phyloP scores from a whole-genome alignment of 2,113 vertebrate species.

The Pungitius pungitius region DNA sequence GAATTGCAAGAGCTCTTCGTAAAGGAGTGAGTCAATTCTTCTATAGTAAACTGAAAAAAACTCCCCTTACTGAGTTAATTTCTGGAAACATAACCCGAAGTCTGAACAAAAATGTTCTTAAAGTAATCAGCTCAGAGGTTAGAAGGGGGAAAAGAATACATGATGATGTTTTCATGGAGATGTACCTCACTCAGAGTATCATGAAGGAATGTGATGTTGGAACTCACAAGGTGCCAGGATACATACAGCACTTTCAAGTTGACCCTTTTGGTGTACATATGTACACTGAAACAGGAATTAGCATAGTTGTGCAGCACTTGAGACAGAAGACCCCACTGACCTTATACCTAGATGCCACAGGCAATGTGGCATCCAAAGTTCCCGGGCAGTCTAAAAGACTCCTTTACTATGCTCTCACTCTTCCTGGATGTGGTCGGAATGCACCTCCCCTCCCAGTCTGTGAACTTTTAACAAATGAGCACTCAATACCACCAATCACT shows the following conservation, averaged over 20 bases:
- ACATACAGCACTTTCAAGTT: slow-evolving; percentile 12
- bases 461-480: neutral
- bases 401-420: neutral
- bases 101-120: too few relatives aligned
- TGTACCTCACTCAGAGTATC: neutral
- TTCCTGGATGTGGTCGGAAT: neutral
- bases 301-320: slow-evolving; percentile 7
- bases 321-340: slow-evolving; percentile 3
- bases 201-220: neutral
- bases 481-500: neutral
- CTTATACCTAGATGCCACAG: neutral
- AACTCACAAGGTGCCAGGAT: neutral
- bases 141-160: neutral
- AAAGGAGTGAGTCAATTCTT: too few relatives aligned
- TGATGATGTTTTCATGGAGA: slow-evolving; percentile 1
- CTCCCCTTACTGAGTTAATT: too few relatives aligned
- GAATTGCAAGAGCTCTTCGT: too few relatives aligned
- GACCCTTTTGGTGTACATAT: slow-evolving; percentile 9
- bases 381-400: neutral
- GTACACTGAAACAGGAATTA: slow-evolving; percentile 1
- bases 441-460: slow-evolving; percentile 3
- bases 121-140: too few relatives aligned
- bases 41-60: too few relatives aligned
- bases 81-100: too few relatives aligned
- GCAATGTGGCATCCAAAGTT: neutral